Percentiles rank a stretch among this genome's conserved stretches.
Evolutionary conservation across 2,888 invertebrate species (phyloP).

Genomic region (Noctua comes): DNA sequence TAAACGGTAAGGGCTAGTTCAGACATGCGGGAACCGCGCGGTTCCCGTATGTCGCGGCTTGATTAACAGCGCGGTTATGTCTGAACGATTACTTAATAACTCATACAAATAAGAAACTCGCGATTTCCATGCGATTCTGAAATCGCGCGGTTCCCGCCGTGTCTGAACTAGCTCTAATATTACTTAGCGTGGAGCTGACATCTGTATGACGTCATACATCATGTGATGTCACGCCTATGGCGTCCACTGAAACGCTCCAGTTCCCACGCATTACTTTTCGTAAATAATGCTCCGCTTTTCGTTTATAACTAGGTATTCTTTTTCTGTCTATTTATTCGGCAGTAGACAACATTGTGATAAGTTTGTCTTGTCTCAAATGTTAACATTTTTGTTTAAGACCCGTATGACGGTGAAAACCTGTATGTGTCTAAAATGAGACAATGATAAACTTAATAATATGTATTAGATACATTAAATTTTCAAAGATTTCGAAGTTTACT

Average conservation of each 20-base stretch:
- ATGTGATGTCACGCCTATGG: constrained; percentile 2
- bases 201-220: constrained; percentile 4
- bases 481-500: no score
- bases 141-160: no score
- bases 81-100: no score
- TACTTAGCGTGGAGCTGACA: background rate
- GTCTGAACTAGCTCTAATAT: no score
- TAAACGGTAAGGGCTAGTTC: no score
- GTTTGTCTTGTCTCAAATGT: background rate
- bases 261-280: no score
- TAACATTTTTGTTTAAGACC: background rate
- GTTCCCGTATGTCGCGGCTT: no score
- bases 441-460: background rate
- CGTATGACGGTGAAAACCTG: background rate
- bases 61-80: no score
- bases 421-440: background rate
- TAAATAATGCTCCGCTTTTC: background rate
- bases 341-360: background rate
- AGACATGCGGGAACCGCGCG: no score
- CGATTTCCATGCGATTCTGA: no score
- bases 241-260: background rate
- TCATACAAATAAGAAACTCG: no score
- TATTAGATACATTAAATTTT: no score
- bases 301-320: background rate
- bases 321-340: background rate